Percentiles rank a stretch among this genome's conserved stretches.
Evolutionary conservation across 92 coral and sea anemone genomes (phyloP).

Genomic region (Paramuricea clavata): DNA sequence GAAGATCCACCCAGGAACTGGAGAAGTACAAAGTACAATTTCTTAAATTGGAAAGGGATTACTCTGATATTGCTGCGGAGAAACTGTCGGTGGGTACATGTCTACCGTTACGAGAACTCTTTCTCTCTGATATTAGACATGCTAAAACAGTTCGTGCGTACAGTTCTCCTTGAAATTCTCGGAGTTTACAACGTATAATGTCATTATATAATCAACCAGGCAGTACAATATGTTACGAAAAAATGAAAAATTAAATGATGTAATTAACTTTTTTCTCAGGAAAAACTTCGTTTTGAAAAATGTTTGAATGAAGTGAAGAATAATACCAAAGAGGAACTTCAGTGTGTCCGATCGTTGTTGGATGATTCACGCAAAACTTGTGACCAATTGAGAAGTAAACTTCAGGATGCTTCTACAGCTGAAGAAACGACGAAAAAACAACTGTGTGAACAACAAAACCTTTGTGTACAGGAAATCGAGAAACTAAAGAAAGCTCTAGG

Average conservation of each 20-base stretch:
- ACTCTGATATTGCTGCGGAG: slow-evolving; percentile 69
- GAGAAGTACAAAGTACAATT: slow-evolving; percentile 69
- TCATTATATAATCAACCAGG: no score
- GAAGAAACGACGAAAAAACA: not conserved
- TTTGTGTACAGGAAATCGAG: not conserved
- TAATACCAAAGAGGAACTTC: slow-evolving; percentile 7
- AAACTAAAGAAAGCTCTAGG: slow-evolving; percentile 23
- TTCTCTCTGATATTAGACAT: no score
- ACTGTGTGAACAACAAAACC: not conserved
- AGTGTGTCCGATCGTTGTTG: not conserved
- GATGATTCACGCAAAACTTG: slow-evolving; percentile 5
- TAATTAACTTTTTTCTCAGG: slow-evolving; percentile 24
- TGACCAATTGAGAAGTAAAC: not conserved
- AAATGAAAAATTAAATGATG: no score
- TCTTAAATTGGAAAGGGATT: slow-evolving; percentile 77
- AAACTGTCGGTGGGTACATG: slow-evolving; percentile 57
- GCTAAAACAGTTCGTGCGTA: not conserved
- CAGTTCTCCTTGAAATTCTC: not conserved
- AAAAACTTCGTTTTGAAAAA: slow-evolving; percentile 17
- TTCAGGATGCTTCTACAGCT: slow-evolving; percentile 7
- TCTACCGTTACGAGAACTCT: no score
- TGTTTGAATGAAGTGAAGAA: slow-evolving; percentile 9
- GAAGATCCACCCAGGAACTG: slow-evolving; percentile 17
- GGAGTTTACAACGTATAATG: no score
- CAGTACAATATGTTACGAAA: no score